Base-by-base conservation (phyloP, 2,888 invertebrate species). In the Sussaba pulchella region DNA sequence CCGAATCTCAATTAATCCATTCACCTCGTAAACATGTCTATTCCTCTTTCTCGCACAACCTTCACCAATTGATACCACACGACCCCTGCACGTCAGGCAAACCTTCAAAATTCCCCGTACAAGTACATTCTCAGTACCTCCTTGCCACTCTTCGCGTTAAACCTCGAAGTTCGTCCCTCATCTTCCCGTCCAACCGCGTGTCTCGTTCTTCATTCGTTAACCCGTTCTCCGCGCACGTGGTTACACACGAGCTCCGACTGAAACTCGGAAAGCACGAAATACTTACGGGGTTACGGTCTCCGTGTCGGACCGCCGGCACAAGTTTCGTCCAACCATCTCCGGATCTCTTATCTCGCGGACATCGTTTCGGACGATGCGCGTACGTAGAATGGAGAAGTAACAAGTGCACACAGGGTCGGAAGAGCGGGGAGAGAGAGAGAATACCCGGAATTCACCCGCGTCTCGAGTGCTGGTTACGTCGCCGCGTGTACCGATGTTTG, bases 391-490 rank as follows among this genome's bases (percentile, higher is more conserved):
- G 47, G 59, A 50, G 52, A 72, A 26, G 19, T 47, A 71, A 43
- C 47, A 19, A 21, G 59, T 54, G 36, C 57, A 41, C 47, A 31
- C 4, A 31, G 31, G 6, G 31, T 5, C 4, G 6, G 31, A 31
- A 31, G 6, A 6, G 6, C 2, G 6, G 47, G 45, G 64, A 72
- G 74, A 43, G 71, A 74, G 71, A 77, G 82, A 78, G 82, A 79
- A 84, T 86, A 87, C 88, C 85, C 74, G 87, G 89, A 88, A 89
- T 87, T 86, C 45, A 64, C 41, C 31, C 36, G 63, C 19, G 36
- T 63, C 21, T 36, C 54, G 43, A 47, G n/a, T 19, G 64, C 9
- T 69, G 41, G 54, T 19, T 31, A 73, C 31, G 45, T 10, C 36
- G 39, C 57, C 36, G 41, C 36, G 64, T 66, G 52, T 31, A 6